These are phyloP conservation scores for Anhinga rufa DNA, from an alignment of 2,113 vertebrate genomes.

Conservation along the genomic window DNA sequence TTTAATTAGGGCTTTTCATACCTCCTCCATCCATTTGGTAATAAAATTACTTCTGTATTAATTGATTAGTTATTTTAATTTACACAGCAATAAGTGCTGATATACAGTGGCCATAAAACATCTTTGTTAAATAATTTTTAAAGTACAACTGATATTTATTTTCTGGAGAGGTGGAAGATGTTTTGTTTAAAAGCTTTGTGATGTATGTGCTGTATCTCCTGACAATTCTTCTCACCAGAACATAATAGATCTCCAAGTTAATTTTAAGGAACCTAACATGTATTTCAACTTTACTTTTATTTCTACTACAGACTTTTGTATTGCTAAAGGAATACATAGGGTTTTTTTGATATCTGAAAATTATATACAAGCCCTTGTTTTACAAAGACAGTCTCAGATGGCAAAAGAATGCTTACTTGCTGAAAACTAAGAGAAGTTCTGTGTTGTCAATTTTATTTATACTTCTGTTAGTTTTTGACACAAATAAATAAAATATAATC, in stretches of 20 bases:
- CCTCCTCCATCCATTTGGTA: constrained; percentile 31
- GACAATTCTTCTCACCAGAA: not conserved
- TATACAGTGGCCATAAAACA: not conserved
- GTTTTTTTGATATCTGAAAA: not conserved
- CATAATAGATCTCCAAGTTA: constrained; percentile 6
- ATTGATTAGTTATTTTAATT: constrained; percentile 51
- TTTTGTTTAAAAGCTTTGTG: constrained; percentile 38
- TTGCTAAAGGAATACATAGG: not conserved
- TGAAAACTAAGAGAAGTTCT: constrained; percentile 12
- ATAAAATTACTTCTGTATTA: constrained; percentile 51
- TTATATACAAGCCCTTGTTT: not conserved
- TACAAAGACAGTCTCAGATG: not conserved
- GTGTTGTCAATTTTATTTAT: constrained; percentile 9
- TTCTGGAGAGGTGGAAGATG: constrained; percentile 14
- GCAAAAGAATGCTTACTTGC: not conserved
- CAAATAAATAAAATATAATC: not conserved
- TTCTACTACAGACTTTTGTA: not conserved
- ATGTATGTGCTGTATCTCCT: not conserved
- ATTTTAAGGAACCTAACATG: not conserved
- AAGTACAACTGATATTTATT: not conserved
- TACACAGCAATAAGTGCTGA: constrained; percentile 21
- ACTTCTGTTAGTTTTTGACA: constrained; percentile 4
- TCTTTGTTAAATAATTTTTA: not conserved
- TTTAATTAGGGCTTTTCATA: constrained; percentile 57
- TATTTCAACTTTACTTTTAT: not conserved